A percentile compares a stretch with the other conserved stretches of the same genome.
Evolutionary conservation across 2,113 vertebrate genomes (phyloP).

Genomic region (Bagarius yarrelli): DNA sequence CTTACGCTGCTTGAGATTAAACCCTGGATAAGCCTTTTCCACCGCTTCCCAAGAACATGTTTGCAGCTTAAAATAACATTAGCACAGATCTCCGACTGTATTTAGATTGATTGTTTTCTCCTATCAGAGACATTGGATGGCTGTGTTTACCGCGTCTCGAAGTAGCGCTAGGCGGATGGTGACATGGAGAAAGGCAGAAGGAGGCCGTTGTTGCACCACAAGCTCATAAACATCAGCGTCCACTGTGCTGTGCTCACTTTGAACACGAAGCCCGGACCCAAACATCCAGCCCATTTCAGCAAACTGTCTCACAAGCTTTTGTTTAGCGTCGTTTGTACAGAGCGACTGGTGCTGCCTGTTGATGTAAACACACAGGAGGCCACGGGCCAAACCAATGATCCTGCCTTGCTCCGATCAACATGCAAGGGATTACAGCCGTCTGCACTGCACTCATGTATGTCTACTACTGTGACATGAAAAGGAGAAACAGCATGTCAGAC

Average conservation of each 20-base stretch:
- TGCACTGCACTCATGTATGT: constrained; percentile 18
- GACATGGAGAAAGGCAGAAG: constrained; percentile 42
- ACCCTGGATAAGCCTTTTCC: constrained; percentile 15
- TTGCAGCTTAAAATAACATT: constrained; percentile 25
- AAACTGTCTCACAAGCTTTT: constrained; percentile 44
- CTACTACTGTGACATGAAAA: constrained; percentile 29
- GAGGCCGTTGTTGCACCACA: constrained; percentile 44
- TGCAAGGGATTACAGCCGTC: constrained; percentile 28
- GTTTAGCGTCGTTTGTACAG: constrained; percentile 43
- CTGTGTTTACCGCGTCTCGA: constrained; percentile 51
- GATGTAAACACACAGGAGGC: constrained; percentile 38
- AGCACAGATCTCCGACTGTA: constrained; percentile 31
- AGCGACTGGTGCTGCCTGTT: constrained; percentile 15
- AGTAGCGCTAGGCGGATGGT: constrained; percentile 32
- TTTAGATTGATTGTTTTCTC: constrained; percentile 44
- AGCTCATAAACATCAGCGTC: constrained; percentile 46
- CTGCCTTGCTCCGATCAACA: constrained; percentile 30
- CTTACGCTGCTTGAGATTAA: constrained; percentile 13
- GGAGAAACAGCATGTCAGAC: constrained; percentile 27
- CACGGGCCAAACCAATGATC: constrained; percentile 34
- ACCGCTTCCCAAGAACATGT: constrained; percentile 19
- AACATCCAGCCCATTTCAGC: constrained; percentile 49
- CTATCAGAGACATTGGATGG: constrained; percentile 43
- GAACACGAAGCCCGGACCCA: constrained; percentile 44
- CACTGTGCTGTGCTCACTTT: constrained; percentile 34